Evolutionary conservation across 2,888 invertebrate genomes (phyloP), one percentile per base, ranked within the genome.

Genomic region (Cheilosia impressa): DNA sequence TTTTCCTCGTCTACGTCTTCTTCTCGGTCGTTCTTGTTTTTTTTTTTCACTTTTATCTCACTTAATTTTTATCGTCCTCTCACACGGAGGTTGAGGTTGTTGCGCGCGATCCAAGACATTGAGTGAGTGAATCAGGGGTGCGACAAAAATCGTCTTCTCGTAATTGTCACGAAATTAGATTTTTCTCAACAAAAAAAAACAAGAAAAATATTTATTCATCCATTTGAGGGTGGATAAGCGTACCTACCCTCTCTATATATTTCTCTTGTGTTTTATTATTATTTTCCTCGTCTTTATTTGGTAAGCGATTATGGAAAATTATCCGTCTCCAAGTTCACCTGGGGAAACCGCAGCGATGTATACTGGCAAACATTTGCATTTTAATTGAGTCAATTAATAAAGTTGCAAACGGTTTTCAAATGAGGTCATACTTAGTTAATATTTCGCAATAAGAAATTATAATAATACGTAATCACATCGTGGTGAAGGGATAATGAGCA

Each of bases 371-470:
- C 19, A 85, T 85, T 85, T 81, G 81, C 85, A 85, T 85, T 77
- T 81, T 85, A 77, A 85, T 81, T 85, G 81, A 85, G 71, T 85
- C 85, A 85, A 85, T 85, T 85, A 85, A 85, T 81, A 81, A 81
- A 85, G 81, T 76, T 85, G 76, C 76, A 76, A 85, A 72, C 55
- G 45, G 38, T 81, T 81, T 77, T 68, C 27, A 45, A 85, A 77
- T 72, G 62, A 60, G 85, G 85, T 85, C 85, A 73, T 66, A 60
- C 27, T n/a, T 60, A 45, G 31, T 31, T 5, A 22, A 52, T 63
- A 79, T 58, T 52, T 45, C n/a, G 41, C 55, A 43, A 7, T 34
- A 31, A 41, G n/a, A 52, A 27, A 22, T 41, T 52, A 41, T 19
- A 57, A 71, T 31, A 45, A 52, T 63, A 65, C 9, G 52, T 72